phyloP scores from a whole-genome alignment of 2,113 vertebrate species.

The Leptodactylus fuscus region DNA sequence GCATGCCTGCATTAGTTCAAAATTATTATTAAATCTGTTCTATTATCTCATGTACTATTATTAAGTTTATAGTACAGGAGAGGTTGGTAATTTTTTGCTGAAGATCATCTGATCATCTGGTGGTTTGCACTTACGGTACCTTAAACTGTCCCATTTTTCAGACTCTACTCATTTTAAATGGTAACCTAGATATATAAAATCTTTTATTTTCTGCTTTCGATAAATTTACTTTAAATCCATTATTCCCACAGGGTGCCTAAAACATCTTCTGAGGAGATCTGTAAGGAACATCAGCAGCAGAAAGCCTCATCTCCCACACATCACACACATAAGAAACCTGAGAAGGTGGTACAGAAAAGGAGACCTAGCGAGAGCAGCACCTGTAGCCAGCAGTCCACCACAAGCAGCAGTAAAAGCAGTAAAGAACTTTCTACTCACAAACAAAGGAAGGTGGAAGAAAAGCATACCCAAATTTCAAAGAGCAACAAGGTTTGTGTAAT shows the following conservation, averaged over 20 bases:
- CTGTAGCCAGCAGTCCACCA: constrained; percentile 61
- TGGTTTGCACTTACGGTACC: too few species aligned
- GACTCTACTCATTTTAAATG: too few species aligned
- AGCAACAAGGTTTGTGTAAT: constrained; percentile 69
- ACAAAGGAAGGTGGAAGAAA: constrained; percentile 77
- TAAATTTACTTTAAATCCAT: too few species aligned
- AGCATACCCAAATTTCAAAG: constrained; percentile 61
- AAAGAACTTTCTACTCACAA: constrained; percentile 70
- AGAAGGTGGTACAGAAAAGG: constrained; percentile 72
- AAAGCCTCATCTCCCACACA: constrained; percentile 46
- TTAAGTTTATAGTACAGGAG: too few species aligned
- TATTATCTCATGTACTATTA: too few species aligned
- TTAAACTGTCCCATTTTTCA: too few species aligned
- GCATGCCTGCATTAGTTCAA: too few species aligned
- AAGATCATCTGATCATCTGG: too few species aligned
- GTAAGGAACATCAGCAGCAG: constrained; percentile 69
- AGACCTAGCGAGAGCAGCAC: constrained; percentile 61
- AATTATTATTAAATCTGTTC: too few species aligned
- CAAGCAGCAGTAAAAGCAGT: constrained; percentile 63
- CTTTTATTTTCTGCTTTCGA: too few species aligned
- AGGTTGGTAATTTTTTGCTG: too few species aligned
- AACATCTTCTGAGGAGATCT: constrained; percentile 65
- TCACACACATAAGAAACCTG: constrained; percentile 66
- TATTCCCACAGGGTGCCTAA: constrained; percentile 69
- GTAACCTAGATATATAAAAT: too few species aligned